Percentiles rank a stretch among this genome's conserved stretches.
Conservation (phyloP, 2,797 vertebrate genomes). For the Phalloptychus januarius region DNA sequence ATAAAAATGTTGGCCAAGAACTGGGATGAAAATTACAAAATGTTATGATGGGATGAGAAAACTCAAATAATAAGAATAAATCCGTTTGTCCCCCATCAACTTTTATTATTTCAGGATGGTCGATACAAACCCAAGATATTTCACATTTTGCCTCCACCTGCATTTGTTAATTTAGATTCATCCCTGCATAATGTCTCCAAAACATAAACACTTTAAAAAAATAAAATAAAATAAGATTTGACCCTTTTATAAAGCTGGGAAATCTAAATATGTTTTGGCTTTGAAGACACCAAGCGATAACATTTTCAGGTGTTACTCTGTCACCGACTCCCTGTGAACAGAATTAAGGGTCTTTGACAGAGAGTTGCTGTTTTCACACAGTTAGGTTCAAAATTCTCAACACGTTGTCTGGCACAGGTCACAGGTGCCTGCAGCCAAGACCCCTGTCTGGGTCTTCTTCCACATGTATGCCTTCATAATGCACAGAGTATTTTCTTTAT, state of each 20-base stretch:
- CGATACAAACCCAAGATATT: neutral
- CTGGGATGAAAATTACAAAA: neutral
- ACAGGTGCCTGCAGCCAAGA: neutral
- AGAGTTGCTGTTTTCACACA: constrained; percentile 1
- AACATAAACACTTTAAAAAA: neutral
- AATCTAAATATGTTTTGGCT: neutral
- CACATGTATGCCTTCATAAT: neutral
- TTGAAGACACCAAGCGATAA: too few species aligned
- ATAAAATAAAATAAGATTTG: neutral
- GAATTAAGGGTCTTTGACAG: neutral
- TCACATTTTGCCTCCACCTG: neutral
- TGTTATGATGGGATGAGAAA: neutral
- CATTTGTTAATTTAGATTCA: neutral
- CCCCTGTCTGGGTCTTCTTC: neutral
- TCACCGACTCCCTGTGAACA: neutral
- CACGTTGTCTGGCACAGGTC: neutral
- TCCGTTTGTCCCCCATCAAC: neutral
- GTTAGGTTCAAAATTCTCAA: neutral
- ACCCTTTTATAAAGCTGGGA: neutral
- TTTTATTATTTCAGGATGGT: neutral
- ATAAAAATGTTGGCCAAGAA: neutral
- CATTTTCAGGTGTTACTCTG: neutral
- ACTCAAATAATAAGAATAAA: neutral
- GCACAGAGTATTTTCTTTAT: neutral
- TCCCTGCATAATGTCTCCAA: neutral